phyloP scores from a whole-genome alignment of 2,113 vertebrate species.

The Colaptes auratus region DNA sequence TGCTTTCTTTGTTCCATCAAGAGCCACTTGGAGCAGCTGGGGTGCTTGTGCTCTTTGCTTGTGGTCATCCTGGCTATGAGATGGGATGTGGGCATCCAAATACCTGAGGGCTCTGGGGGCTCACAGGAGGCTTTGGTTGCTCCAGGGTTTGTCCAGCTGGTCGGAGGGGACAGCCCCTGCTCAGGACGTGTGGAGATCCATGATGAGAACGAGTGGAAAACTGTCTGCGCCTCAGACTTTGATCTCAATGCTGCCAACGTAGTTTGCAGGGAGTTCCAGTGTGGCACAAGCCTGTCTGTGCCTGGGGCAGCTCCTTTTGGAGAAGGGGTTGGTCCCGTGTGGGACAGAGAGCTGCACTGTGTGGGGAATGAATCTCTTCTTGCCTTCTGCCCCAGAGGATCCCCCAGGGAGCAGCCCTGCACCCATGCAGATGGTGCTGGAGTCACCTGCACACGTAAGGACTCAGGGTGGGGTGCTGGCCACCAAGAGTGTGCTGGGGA shows the following conservation, averaged over 20 bases:
- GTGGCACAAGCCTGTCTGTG: slow-evolving; percentile 26
- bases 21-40: not conserved
- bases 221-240: not conserved
- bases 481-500: fast-evolving
- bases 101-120: not conserved
- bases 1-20: not conserved
- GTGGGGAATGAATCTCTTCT: slow-evolving; percentile 37
- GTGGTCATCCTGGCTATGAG: too few relatives aligned
- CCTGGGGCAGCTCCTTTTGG: not conserved
- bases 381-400: slow-evolving; percentile 8
- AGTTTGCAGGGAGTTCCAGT: slow-evolving; percentile 61
- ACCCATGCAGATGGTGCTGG: not conserved
- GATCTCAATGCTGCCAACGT: not conserved
- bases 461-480: not conserved
- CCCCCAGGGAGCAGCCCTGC: not conserved
- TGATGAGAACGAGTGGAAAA: not conserved
- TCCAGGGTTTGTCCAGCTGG: not conserved
- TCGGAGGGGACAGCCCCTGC: not conserved
- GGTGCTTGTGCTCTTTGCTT: not conserved
- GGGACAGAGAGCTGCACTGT: slow-evolving; percentile 44
- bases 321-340: not conserved
- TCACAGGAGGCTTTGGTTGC: not conserved
- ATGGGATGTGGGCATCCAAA: too few relatives aligned
- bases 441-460: slow-evolving; percentile 67
- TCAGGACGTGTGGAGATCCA: not conserved